Base-by-base conservation (phyloP, 2,888 invertebrate genomes). In the Eupithecia subfuscata region DNA sequence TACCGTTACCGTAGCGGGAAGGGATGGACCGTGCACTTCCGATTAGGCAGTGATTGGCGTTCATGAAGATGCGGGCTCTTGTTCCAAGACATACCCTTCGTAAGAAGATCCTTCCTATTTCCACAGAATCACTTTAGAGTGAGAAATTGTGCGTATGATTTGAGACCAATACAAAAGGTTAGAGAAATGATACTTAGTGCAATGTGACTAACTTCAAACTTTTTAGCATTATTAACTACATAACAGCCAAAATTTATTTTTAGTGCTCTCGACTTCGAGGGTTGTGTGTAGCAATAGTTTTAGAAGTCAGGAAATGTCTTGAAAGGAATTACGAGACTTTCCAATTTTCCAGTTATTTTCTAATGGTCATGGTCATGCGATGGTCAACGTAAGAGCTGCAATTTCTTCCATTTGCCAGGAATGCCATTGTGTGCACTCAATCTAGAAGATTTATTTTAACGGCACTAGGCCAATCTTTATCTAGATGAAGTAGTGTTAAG, bases 1-100 rank as follows among this genome's bases (percentile, higher is more conserved):
- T 60, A 2, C 43, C 65, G 68, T 25, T 25, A 25, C 74, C 72
- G 83, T 84, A 81, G 81, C 83, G 60, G 67, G 75, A 79, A 80
- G 77, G 80, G 83, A 74, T 72, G 74, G 45, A 77, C 60, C 64
- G 64, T 72, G 77, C 78, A 81, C 83, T 84, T 84, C 84, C 84
- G 82, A 82, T 74, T 74, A 73, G 69, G 18, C 73, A 69, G 69
- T 69, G 75, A 75, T 75, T 74, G 71, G 75, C 75, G 70, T 75
- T 76, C 64, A 76, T 78, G 77, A 70, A 69, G 71, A 71, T 71
- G 75, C 43, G 18, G 63, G 43, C 1, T 68, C 25, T 30, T 75
- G 75, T 77, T 77, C 16, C 4, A 30, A 56, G 71, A 64, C 70
- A 74, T 34, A 64, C 22, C 12, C 45, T 48, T 64, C 65, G 69